These are phyloP conservation scores for Geopemphigus sp. DNA, from an alignment of 1,140 invertebrate genomes.

Conservation along the genomic window DNA sequence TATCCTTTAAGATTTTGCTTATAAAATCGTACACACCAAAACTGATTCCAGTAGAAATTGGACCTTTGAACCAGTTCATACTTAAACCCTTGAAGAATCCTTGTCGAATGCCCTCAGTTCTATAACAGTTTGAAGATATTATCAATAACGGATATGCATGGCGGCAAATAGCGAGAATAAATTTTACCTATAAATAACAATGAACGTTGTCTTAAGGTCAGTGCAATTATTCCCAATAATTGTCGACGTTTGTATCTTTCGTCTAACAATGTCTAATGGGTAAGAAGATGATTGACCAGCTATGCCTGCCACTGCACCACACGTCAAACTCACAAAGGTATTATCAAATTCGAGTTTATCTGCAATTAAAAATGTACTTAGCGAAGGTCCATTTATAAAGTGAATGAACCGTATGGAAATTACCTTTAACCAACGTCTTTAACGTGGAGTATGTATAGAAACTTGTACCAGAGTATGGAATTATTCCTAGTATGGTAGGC, in stretches of 20 bases:
- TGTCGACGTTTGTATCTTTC: slow-evolving; percentile 78
- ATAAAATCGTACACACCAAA: slow-evolving; percentile 93
- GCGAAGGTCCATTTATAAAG: neutral
- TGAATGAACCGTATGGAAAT: slow-evolving; percentile 50
- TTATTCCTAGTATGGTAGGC: slow-evolving; percentile 89
- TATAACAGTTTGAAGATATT: slow-evolving; percentile 57
- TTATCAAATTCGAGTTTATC: slow-evolving; percentile 57
- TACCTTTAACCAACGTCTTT: slow-evolving; percentile 79
- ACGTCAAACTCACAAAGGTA: slow-evolving; percentile 69
- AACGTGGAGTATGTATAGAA: slow-evolving; percentile 97
- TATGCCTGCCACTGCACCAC: slow-evolving; percentile 89
- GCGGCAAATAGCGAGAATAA: neutral
- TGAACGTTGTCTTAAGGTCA: slow-evolving; percentile 64
- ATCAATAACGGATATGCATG: neutral
- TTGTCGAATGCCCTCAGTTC: slow-evolving; percentile 79
- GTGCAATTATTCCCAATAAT: slow-evolving; percentile 64
- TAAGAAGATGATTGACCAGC: slow-evolving; percentile 94
- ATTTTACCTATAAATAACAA: slow-evolving; percentile 64
- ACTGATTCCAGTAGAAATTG: slow-evolving; percentile 95
- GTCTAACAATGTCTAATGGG: slow-evolving; percentile 87
- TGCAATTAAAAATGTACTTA: slow-evolving; percentile 38
- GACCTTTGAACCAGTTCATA: slow-evolving; percentile 99
- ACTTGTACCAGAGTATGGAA: slow-evolving; percentile 94
- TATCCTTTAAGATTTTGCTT: slow-evolving; percentile 60
- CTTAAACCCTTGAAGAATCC: slow-evolving; percentile 97